Conservation (phyloP, 2,113 vertebrate genomes). For the Triplophysa tibetana region DNA sequence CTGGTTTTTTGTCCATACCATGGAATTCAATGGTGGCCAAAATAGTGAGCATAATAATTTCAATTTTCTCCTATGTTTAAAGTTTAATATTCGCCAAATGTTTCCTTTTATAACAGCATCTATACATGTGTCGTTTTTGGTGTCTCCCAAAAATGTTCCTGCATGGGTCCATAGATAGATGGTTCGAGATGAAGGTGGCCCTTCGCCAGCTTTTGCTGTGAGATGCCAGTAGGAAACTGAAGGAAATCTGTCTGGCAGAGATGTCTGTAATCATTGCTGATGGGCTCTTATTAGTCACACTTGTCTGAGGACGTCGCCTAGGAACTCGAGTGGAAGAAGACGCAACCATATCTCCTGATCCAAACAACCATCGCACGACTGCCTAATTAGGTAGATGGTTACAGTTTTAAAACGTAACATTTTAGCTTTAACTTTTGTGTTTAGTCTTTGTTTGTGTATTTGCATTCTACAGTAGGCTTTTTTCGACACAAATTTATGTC, state of each 20-base stretch:
- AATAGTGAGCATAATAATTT: no score
- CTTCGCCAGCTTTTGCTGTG: slow-evolving; percentile 16
- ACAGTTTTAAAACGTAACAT: not conserved
- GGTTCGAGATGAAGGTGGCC: not conserved
- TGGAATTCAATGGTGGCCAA: no score
- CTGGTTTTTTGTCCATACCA: no score
- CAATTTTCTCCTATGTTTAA: no score
- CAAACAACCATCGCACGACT: not conserved
- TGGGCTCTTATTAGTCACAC: slow-evolving; percentile 29
- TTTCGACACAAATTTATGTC: no score
- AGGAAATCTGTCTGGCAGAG: slow-evolving; percentile 20
- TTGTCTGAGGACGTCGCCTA: slow-evolving; percentile 26
- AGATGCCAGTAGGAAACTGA: slow-evolving; percentile 17
- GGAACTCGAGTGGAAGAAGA: slow-evolving; percentile 25
- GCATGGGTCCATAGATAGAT: not conserved
- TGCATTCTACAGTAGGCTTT: no score
- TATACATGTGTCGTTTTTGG: not conserved
- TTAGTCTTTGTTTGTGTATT: no score
- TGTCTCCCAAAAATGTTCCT: not conserved
- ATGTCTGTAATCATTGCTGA: slow-evolving; percentile 25
- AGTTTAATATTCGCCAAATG: not conserved
- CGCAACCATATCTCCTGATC: not conserved
- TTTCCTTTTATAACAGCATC: not conserved
- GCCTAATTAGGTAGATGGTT: not conserved
- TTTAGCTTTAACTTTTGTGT: no score